These are phyloP conservation scores for Notechis scutatus DNA, from an alignment of 2,113 vertebrate species.

Conservation along the genomic window DNA sequence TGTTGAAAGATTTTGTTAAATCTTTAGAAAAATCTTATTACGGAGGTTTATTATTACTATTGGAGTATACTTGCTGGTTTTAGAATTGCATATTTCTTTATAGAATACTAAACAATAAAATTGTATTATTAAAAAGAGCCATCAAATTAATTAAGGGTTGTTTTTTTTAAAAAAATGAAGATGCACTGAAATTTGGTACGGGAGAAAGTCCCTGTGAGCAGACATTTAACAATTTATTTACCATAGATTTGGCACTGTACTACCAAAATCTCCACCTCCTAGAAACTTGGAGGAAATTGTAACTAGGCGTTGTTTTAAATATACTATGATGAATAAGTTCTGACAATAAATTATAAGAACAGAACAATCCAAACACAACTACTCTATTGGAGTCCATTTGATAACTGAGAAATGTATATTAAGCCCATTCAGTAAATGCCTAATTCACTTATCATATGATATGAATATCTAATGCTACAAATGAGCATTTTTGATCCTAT, in stretches of 20 bases:
- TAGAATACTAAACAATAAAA: neutral
- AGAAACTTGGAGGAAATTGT: neutral
- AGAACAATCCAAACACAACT: neutral
- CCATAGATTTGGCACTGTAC: neutral
- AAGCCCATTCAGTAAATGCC: neutral
- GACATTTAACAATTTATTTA: neutral
- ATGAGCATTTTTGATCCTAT: neutral
- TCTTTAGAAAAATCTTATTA: neutral
- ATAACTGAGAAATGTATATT: neutral
- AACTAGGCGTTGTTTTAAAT: neutral
- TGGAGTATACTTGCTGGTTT: neutral
- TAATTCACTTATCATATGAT: neutral
- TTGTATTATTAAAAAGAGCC: neutral
- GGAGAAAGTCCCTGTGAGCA: neutral
- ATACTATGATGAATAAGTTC: neutral
- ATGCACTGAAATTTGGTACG: neutral
- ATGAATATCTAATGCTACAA: neutral
- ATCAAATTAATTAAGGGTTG: neutral
- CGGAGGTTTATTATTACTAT: no score
- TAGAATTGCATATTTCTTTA: neutral
- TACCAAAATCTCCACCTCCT: neutral
- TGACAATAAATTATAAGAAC: neutral
- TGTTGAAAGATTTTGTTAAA: neutral
- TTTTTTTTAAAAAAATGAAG: neutral
- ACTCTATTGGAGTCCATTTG: neutral